Conservation (phyloP, 2,113 vertebrate genomes). For the Sus scrofa region DNA sequence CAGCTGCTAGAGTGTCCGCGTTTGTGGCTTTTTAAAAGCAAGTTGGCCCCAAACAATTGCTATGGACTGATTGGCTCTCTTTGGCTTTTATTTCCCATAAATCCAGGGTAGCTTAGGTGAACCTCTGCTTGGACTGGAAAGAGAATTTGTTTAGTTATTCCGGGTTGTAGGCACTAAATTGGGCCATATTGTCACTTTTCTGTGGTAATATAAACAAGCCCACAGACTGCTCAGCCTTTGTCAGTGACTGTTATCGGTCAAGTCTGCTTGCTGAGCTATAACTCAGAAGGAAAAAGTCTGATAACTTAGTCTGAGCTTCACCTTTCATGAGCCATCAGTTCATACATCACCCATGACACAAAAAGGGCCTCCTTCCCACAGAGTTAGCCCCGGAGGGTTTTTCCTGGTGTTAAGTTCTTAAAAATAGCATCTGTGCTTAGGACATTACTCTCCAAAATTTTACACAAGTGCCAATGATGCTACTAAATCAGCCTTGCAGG, state of each 20-base stretch:
- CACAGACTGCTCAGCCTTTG: conserved; percentile 66
- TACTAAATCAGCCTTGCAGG: conserved; percentile 74
- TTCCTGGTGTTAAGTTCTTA: conserved; percentile 79
- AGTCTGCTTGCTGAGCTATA: conserved; percentile 77
- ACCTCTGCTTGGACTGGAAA: conserved; percentile 73
- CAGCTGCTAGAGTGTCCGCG: conserved; percentile 68
- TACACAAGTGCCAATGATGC: conserved; percentile 71
- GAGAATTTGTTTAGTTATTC: conserved; percentile 79
- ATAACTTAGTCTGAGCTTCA: conserved; percentile 83
- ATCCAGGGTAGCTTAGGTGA: conserved; percentile 80
- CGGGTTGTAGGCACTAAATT: conserved; percentile 78
- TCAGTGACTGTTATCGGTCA: conserved; percentile 78
- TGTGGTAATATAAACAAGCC: conserved; percentile 82
- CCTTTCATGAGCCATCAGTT: conserved; percentile 84
- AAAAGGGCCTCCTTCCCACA: conserved; percentile 80
- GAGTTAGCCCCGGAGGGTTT: conserved; percentile 67
- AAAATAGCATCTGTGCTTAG: conserved; percentile 81
- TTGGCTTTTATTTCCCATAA: conserved; percentile 83
- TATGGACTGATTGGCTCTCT: conserved; percentile 71
- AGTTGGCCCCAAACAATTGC: conserved; percentile 74
- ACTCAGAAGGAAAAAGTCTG: conserved; percentile 78
- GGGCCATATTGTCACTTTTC: conserved; percentile 78
- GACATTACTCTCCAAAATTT: conserved; percentile 80
- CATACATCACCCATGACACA: conserved; percentile 83
- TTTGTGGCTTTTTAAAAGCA: conserved; percentile 77